Percentiles rank a stretch among this genome's conserved stretches.
Conservation (phyloP, 2,113 vertebrate species). For the Nesoenas mayeri region DNA sequence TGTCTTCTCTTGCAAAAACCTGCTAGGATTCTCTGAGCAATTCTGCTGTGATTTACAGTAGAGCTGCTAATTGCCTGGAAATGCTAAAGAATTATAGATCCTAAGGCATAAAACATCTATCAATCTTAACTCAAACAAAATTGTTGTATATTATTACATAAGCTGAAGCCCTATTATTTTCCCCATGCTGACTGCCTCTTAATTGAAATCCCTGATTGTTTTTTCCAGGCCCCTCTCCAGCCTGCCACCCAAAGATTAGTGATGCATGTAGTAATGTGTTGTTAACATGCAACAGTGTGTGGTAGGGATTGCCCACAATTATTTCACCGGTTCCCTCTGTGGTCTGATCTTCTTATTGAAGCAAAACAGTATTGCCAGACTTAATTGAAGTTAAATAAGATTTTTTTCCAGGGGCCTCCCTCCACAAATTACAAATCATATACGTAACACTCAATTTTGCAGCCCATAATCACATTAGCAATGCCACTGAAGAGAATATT, state of each 20-base stretch:
- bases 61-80: not conserved
- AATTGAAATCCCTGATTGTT: constrained; percentile 8
- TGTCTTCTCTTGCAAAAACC: not conserved
- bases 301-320: not conserved
- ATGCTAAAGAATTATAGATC: not conserved
- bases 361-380: not conserved
- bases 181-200: not conserved
- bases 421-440: constrained; percentile 5
- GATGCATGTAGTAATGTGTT: not conserved
- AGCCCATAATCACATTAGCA: constrained; percentile 48
- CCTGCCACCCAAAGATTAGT: not conserved
- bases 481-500: constrained; percentile 1
- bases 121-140: not conserved
- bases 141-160: not conserved
- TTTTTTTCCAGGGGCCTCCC: not conserved
- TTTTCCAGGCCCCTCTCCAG: constrained; percentile 34
- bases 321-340: not conserved
- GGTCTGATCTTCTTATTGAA: not conserved
- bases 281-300: not conserved
- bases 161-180: not conserved
- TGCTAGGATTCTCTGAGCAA: not conserved
- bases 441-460: not conserved
- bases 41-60: not conserved
- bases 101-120: not conserved
- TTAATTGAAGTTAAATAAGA: constrained; percentile 10